phyloP scores from a whole-genome alignment of 2,888 invertebrate genomes.

The Sphaerophoria rueppellii region DNA sequence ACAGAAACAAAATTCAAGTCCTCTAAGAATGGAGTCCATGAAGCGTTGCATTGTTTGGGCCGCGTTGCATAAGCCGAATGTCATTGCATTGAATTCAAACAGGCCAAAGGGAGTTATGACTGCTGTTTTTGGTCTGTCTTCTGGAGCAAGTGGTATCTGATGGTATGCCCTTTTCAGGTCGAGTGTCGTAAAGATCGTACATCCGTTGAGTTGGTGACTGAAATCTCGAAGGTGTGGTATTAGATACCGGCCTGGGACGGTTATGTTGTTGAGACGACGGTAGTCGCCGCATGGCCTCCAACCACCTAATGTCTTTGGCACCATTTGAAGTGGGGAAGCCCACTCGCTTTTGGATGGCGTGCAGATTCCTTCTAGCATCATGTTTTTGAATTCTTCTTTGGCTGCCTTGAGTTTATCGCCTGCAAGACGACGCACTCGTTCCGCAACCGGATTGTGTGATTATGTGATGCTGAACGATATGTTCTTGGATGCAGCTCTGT shows the following conservation, averaged over 20 bases:
- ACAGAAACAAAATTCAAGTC: constrained; percentile 1
- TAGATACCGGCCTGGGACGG: constrained; percentile 34
- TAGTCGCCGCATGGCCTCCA: constrained; percentile 78
- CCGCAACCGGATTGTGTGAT: constrained; percentile 54
- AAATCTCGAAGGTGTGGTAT: constrained; percentile 35
- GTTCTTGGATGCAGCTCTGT: constrained; percentile 15
- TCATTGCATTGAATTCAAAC: constrained; percentile 37
- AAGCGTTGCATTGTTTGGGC: constrained; percentile 28
- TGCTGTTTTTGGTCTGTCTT: constrained; percentile 39
- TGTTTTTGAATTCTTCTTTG: constrained; percentile 43
- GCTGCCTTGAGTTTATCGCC: constrained; percentile 70
- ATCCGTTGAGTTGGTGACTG: constrained; percentile 18
- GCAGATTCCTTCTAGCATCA: constrained; percentile 78
- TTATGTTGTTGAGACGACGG: constrained; percentile 34
- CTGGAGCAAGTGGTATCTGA: constrained; percentile 35
- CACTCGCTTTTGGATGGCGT: constrained; percentile 80
- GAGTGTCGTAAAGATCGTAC: constrained; percentile 27
- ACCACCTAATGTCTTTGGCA: constrained; percentile 73
- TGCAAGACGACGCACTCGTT: constrained; percentile 74
- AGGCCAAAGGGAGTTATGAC: constrained; percentile 45
- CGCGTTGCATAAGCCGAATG: constrained; percentile 41
- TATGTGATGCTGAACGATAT: constrained; percentile 57
- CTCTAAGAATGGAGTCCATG: constrained; percentile 25
- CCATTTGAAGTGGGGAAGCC: constrained; percentile 79
- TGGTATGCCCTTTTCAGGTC: constrained; percentile 36